Evolutionary conservation across 53 echinoderm and acorn worm species (phyloP).

Genomic region (Crossaster papposus): DNA sequence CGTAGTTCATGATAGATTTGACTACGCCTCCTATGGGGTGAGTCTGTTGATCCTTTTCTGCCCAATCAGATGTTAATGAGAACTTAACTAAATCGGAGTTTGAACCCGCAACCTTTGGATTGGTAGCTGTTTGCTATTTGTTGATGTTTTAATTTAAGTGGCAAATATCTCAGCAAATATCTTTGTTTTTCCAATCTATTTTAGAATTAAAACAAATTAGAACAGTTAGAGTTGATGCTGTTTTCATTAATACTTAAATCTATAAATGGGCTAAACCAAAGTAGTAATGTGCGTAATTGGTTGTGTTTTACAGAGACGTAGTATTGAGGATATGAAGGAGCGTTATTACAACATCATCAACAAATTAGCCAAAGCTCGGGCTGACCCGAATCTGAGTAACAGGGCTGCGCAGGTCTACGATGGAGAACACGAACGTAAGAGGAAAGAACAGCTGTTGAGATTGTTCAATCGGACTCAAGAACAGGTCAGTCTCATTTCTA

Average conservation of each 20-base stretch:
- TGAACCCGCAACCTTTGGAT: too few relatives aligned
- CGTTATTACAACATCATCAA: conserved; percentile 95
- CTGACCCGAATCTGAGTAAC: conserved; percentile 88
- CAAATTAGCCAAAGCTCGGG: conserved; percentile 85
- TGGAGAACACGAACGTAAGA: conserved; percentile 93
- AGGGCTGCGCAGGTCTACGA: conserved; percentile 87
- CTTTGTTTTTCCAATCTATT: too few relatives aligned
- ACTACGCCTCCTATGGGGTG: conserved; percentile 83
- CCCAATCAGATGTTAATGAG: not conserved
- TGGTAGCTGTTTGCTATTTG: too few relatives aligned
- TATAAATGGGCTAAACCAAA: too few relatives aligned
- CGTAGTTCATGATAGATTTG: conserved; percentile 94
- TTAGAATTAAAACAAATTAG: too few relatives aligned
- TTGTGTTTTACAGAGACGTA: conserved; percentile 70
- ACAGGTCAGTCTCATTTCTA: conserved; percentile 67
- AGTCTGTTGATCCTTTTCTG: conserved; percentile 18
- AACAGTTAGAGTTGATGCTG: too few relatives aligned
- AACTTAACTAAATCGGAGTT: too few relatives aligned
- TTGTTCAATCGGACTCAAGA: conserved; percentile 91
- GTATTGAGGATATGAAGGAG: conserved; percentile 96
- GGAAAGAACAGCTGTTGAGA: conserved; percentile 86
- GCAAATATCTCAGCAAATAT: too few relatives aligned
- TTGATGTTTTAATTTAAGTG: too few relatives aligned
- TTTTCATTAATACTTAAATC: too few relatives aligned
- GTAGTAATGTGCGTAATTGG: too few relatives aligned